These are phyloP conservation scores for Leptinotarsa defecta DNA, from an alignment of 1,140 invertebrate genomes.

Conservation along the genomic window DNA sequence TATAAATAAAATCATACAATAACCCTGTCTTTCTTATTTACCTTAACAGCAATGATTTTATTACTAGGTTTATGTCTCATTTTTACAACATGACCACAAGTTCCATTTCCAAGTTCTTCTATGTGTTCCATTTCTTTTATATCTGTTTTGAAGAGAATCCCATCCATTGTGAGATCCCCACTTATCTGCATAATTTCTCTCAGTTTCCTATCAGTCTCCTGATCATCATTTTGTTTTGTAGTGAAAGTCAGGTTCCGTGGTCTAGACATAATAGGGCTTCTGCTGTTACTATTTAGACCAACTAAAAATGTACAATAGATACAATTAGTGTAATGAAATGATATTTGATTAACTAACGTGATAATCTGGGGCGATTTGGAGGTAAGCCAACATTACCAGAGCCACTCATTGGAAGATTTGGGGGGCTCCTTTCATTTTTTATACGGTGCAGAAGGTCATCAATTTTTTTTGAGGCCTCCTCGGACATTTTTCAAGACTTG, in stretches of 20 bases:
- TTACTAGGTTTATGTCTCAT: constrained; percentile 89
- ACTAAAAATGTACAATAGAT: constrained; percentile 33
- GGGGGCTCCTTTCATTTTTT: constrained; percentile 40
- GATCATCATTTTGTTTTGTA: constrained; percentile 46
- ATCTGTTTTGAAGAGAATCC: constrained; percentile 78
- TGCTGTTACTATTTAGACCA: constrained; percentile 39
- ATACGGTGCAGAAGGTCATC: constrained; percentile 48
- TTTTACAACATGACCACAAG: constrained; percentile 96
- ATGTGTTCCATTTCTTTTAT: constrained; percentile 86
- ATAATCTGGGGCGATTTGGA: constrained; percentile 42
- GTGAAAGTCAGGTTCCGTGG: constrained; percentile 43
- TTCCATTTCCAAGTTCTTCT: constrained; percentile 92
- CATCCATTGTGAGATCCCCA: constrained; percentile 83
- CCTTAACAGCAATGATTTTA: constrained; percentile 92
- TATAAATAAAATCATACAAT: too few species aligned
- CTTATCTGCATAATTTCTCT: constrained; percentile 68
- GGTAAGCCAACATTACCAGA: constrained; percentile 36
- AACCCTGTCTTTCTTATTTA: constrained; percentile 55
- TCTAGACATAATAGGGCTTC: constrained; percentile 42
- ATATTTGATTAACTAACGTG: constrained; percentile 36
- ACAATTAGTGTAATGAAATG: background rate
- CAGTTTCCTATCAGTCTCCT: constrained; percentile 59
- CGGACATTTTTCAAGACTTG: constrained; percentile 12
- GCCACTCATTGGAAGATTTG: constrained; percentile 37
- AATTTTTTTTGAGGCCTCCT: constrained; percentile 41